phyloP scores from a whole-genome alignment of 2,797 vertebrate species.

The Poeciliopsis paucimaculata region DNA sequence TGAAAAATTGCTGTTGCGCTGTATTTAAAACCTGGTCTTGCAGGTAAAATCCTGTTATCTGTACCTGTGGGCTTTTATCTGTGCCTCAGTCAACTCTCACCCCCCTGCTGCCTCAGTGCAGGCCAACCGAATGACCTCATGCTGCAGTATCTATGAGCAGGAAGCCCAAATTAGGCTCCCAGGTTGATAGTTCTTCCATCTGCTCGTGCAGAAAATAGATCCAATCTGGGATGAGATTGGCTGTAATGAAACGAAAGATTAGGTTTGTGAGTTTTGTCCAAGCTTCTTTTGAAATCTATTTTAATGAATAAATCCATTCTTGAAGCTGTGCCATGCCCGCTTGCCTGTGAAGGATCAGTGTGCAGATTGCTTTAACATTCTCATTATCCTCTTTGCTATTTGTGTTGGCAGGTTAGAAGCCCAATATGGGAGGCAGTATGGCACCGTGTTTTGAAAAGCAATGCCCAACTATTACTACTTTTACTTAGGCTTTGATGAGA shows the following conservation, averaged over 20 bases:
- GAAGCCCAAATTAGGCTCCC: constrained; percentile 61
- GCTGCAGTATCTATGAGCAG: constrained; percentile 53
- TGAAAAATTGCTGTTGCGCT: not conserved
- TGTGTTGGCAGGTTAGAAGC: constrained; percentile 64
- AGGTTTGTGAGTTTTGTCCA: constrained; percentile 67
- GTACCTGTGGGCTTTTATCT: constrained; percentile 49
- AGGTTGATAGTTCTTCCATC: constrained; percentile 65
- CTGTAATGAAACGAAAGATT: constrained; percentile 79
- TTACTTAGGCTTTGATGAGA: constrained; percentile 29
- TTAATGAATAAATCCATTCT: constrained; percentile 77
- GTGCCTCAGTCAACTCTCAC: constrained; percentile 32
- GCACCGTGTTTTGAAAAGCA: constrained; percentile 32
- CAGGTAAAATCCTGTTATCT: constrained; percentile 12
- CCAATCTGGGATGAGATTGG: constrained; percentile 73
- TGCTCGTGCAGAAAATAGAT: constrained; percentile 76
- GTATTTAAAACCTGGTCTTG: not conserved
- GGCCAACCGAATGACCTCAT: constrained; percentile 62
- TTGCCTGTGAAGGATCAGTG: constrained; percentile 68
- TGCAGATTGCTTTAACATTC: constrained; percentile 73
- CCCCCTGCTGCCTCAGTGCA: constrained; percentile 46
- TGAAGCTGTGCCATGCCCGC: constrained; percentile 61
- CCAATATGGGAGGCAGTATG: constrained; percentile 47
- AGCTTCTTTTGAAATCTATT: constrained; percentile 60
- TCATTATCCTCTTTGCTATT: constrained; percentile 66
- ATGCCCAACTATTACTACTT: constrained; percentile 27